Percentiles rank a stretch among this genome's conserved stretches.
Evolutionary conservation across 2,888 invertebrate genomes (phyloP).

Genomic region (Epistrophe eligans): DNA sequence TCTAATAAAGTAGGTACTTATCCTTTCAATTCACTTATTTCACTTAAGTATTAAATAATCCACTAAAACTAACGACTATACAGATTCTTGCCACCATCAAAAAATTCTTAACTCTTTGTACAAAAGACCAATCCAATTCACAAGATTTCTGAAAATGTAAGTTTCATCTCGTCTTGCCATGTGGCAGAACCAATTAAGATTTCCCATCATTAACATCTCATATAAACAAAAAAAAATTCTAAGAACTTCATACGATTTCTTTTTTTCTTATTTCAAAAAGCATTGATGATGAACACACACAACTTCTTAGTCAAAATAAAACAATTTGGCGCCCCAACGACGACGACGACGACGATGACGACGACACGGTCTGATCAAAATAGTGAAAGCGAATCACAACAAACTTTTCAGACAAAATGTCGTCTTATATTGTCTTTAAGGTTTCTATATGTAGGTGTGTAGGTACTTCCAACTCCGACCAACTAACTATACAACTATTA

Average conservation of each 20-base stretch:
- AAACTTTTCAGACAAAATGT: constrained; percentile 68
- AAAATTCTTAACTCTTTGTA: not conserved
- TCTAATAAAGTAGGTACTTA: not conserved
- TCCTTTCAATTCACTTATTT: not conserved
- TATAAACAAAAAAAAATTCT: constrained; percentile 9
- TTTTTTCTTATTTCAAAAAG: not conserved
- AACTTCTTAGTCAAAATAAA: constrained; percentile 47
- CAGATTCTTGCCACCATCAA: not conserved
- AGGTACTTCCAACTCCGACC: constrained; percentile 8
- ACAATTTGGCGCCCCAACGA: constrained; percentile 64
- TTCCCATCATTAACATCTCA: constrained; percentile 34
- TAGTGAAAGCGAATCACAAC: constrained; percentile 42
- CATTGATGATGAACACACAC: not conserved
- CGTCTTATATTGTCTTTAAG: constrained; percentile 25
- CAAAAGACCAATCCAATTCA: not conserved
- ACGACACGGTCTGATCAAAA: constrained; percentile 39
- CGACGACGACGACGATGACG: too few relatives aligned
- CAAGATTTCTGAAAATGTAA: not conserved
- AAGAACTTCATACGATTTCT: constrained; percentile 11
- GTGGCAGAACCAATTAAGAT: constrained; percentile 62
- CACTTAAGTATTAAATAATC: not conserved
- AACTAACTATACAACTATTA: not conserved
- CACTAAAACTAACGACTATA: not conserved
- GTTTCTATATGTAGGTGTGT: too few relatives aligned
- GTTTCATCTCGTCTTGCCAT: constrained; percentile 48